A percentile compares a stretch with the other conserved stretches of the same genome.
phyloP scores from a whole-genome alignment of 1,140 invertebrate genomes.

The Cotesia typhae region DNA sequence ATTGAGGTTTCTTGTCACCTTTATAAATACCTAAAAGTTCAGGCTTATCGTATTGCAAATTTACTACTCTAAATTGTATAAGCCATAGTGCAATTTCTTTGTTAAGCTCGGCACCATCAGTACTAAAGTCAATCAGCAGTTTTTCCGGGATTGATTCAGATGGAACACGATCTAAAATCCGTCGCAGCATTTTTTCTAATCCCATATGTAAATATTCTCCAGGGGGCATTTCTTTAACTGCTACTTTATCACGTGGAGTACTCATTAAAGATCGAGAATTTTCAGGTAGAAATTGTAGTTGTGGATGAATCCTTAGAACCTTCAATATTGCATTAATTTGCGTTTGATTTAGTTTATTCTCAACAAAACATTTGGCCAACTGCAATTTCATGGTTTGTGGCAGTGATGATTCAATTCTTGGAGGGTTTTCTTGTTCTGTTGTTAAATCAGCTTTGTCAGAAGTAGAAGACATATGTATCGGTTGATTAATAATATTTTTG shows the following conservation, averaged over 20 bases:
- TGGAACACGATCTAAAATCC: slow-evolving; percentile 2
- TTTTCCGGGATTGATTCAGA: slow-evolving; percentile 5
- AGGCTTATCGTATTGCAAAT: slow-evolving; percentile 19
- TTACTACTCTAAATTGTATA: slow-evolving; percentile 24
- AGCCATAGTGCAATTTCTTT: neutral
- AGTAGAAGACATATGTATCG: too few species aligned
- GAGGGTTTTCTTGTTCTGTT: too few species aligned
- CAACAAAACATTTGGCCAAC: neutral
- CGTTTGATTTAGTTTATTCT: neutral
- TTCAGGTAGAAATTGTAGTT: slow-evolving; percentile 21
- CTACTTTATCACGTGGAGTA: neutral
- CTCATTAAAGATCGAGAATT: slow-evolving; percentile 20
- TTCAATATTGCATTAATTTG: slow-evolving; percentile 4
- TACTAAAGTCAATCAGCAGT: slow-evolving; percentile 33
- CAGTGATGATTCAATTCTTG: too few species aligned
- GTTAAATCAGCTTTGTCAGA: too few species aligned
- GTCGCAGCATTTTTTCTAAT: slow-evolving; percentile 13
- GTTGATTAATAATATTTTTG: too few species aligned
- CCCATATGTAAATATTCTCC: slow-evolving; percentile 39
- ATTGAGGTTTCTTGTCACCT: too few species aligned
- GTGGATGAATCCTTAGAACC: neutral
- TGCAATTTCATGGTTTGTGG: neutral
- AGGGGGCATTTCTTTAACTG: slow-evolving; percentile 5
- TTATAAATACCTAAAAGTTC: slow-evolving; percentile 31
- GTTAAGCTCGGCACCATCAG: slow-evolving; percentile 24